phyloP scores from a whole-genome alignment of 1,140 invertebrate species.

The Drosophila orosa region DNA sequence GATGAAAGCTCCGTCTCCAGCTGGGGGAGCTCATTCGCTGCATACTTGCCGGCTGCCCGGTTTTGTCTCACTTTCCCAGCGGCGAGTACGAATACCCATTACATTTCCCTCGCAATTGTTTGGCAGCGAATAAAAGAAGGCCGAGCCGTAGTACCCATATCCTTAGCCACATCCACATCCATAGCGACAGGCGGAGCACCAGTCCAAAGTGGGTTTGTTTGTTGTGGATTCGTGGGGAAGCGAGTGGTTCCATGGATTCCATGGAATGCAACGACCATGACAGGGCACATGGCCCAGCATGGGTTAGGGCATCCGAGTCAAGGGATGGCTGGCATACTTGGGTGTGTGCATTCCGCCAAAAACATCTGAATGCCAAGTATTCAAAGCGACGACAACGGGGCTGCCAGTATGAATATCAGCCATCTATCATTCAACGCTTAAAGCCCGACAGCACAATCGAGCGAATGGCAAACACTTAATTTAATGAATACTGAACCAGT shows the following conservation, averaged over 20 bases:
- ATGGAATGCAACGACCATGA: slow-evolving; percentile 53
- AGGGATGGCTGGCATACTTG: slow-evolving; percentile 32
- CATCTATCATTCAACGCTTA: slow-evolving; percentile 42
- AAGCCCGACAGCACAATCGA: slow-evolving; percentile 33
- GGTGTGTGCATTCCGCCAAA: slow-evolving; percentile 50
- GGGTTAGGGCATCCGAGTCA: slow-evolving; percentile 35
- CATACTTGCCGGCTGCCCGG: slow-evolving; percentile 38
- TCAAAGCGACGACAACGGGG: slow-evolving; percentile 32
- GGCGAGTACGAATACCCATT: slow-evolving; percentile 65
- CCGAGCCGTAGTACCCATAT: slow-evolving; percentile 26
- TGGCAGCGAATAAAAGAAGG: slow-evolving; percentile 65
- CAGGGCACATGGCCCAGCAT: slow-evolving; percentile 35
- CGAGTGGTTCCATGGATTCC: slow-evolving; percentile 35
- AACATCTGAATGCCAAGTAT: slow-evolving; percentile 60
- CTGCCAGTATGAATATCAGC: slow-evolving; percentile 28
- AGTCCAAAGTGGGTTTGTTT: slow-evolving; percentile 56
- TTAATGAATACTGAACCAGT: slow-evolving; percentile 53
- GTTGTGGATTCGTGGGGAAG: slow-evolving; percentile 20
- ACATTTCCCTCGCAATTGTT: slow-evolving; percentile 64
- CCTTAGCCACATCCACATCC: slow-evolving; percentile 17
- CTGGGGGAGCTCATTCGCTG: slow-evolving; percentile 27
- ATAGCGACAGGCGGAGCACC: background rate
- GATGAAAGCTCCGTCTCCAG: slow-evolving; percentile 8
- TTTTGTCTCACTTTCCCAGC: slow-evolving; percentile 58
- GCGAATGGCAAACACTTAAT: slow-evolving; percentile 44